Evolutionary conservation across 2,888 invertebrate species (phyloP), one percentile per base, ranked within the genome.

Genomic region (Nowickia ferox): DNA sequence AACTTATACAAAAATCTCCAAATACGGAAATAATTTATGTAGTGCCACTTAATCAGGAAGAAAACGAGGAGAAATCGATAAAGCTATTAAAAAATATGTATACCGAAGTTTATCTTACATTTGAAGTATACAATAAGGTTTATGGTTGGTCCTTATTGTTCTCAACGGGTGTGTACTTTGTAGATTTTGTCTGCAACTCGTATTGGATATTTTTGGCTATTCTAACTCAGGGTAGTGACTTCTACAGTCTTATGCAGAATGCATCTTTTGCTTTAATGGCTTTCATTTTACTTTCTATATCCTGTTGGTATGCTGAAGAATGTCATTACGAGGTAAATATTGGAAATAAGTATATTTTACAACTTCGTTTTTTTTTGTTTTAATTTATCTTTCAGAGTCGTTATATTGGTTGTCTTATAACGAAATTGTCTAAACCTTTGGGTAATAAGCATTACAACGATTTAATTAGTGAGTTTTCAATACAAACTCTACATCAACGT

Each of bases 401-500:
- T n/a, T 88, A 89, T 15, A 93, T 92, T 42, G 92, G 92, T 4
- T 91, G 91, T 30, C 88, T 92, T 1, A 91, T 93, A 15, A 90
- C 91, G 4, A 93, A 93, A 84, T 83, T 93, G 69, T 89, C 89
- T 0, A 92, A 92, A 19, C 92, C 92, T 0, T 10, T 89, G 76
- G 91, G 90, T 17, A 91, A 91, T 81, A 92, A 91, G 51, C 88
- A 90, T 0, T 92, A 92, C 68, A 93, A 93, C 59, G 89, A 91
- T 75, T 87, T 93, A 72, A 89, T 93, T 9, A 90, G 88, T n/a
- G 92, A 92, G 15, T 93, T 93, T 79, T 90, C 92, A 0, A 65
- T 93, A 42, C 93, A 93, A 86, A 89, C 91, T 1, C 86, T 93
- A 6, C 93, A 93, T 87, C 93, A 93, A 82, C 90, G 90, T 8